Evolutionary conservation across 2,797 vertebrate genomes (phyloP).

Genomic region (Brotula barbata): DNA sequence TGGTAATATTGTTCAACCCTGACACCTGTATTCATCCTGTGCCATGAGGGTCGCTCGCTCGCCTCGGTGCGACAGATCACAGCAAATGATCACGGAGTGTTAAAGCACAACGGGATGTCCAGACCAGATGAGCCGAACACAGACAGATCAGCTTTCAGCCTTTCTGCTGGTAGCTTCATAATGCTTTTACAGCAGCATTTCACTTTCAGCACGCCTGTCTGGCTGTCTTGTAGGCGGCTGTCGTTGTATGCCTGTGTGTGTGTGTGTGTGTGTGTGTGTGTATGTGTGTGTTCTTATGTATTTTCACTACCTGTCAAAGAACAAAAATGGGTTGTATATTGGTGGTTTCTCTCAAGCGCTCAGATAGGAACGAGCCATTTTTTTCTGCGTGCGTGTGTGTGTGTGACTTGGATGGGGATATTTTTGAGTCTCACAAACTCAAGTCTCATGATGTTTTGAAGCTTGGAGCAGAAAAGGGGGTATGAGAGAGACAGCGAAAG

Average conservation of each 20-base stretch:
- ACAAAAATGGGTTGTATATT: conserved; percentile 42
- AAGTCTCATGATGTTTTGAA: conserved; percentile 77
- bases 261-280: conserved; percentile 1
- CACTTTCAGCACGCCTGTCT: conserved; percentile 43
- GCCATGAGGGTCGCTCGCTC: conserved; percentile 17
- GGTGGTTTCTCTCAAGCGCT: conserved; percentile 43
- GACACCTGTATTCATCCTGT: conserved; percentile 46
- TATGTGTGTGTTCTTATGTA: not conserved
- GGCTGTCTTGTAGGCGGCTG: conserved; percentile 19
- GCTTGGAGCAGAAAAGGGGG: conserved; percentile 38
- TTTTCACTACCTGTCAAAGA: conserved; percentile 21
- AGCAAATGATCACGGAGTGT: conserved; percentile 54
- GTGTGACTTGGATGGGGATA: conserved; percentile 22
- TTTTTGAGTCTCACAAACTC: conserved; percentile 66
- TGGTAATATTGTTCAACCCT: conserved; percentile 9
- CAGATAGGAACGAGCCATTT: conserved; percentile 32
- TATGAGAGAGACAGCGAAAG: not conserved
- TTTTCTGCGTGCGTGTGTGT: conserved; percentile 24
- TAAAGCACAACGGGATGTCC: conserved; percentile 44
- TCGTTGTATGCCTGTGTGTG: conserved; percentile 1
- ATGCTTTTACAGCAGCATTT: conserved; percentile 46
- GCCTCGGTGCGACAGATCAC: conserved; percentile 36
- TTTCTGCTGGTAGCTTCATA: conserved; percentile 55
- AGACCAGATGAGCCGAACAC: conserved; percentile 51
- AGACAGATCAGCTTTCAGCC: conserved; percentile 54